Base-by-base conservation (phyloP, 2,888 invertebrate species). In the Acronicta leporina region DNA sequence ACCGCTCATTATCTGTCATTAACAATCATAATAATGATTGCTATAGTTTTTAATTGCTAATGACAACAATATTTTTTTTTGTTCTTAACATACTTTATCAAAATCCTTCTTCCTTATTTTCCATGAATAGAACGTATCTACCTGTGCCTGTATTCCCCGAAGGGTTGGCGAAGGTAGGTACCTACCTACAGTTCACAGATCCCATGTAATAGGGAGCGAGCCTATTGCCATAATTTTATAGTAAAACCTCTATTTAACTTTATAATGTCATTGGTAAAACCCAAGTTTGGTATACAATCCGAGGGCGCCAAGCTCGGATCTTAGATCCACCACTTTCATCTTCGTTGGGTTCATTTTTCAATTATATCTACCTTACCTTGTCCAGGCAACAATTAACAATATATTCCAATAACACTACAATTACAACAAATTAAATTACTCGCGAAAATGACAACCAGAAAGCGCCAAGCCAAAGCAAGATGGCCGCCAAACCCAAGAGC, bases 271-370 rank as follows among this genome's bases (percentile, higher is more conserved):
- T n/a, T n/a, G n/a, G n/a, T n/a, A n/a, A n/a, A n/a, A n/a, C n/a
- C n/a, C n/a, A n/a, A n/a, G n/a, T 95, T 98, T 99, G 66, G 97
- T 96, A 88, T 99, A 98, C 84, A 99, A 96, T 68, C 98, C 98
- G 78, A 98, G 96, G 80, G 97, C 95, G 84, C 96, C 96, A 84
- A 99, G 95, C 95, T 98, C 98, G 60, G 97, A 97, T 79, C 98
- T 95, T 76, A 99, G 95, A 93, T 99, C 99, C 62, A 98, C 97
- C 73, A 99, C 99, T 95, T 99, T 99, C 94, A 99, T 95, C 94
- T 98, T 99, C 53, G 97, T 96, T 64, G 97, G 97, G 96, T 97
- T 97, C 96, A 97, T 96, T 40, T 57, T 86, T 71, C 45, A 66
- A 57, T 44, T 56, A 68, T 73, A 66, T 63, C 67, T 63, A 56